phyloP scores from a whole-genome alignment of 2,797 vertebrate species.

The Squalus acanthias region DNA sequence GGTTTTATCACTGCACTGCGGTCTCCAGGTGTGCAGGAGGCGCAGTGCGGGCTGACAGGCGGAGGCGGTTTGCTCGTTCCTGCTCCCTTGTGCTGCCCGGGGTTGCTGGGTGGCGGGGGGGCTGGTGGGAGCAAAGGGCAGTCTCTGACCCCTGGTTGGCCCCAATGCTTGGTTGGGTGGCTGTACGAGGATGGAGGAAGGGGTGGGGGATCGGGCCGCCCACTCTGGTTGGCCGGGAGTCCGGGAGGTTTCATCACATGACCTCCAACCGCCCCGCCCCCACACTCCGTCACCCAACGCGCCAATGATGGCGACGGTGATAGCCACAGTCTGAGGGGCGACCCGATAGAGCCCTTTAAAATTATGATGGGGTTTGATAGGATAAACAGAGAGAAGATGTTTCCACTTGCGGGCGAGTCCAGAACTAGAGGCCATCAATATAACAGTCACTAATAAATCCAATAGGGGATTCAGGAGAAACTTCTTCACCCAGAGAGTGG shows the following conservation, averaged over 20 bases:
- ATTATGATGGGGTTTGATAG: too few relatives aligned
- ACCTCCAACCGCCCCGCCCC: background rate
- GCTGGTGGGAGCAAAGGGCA: background rate
- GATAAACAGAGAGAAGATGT: too few relatives aligned
- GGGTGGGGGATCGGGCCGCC: too few relatives aligned
- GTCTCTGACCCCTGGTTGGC: background rate
- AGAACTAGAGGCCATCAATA: too few relatives aligned
- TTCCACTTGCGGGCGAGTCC: too few relatives aligned
- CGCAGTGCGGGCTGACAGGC: background rate
- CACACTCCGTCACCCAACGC: background rate
- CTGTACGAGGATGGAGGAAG: background rate
- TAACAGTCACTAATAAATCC: too few relatives aligned
- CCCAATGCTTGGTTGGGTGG: background rate
- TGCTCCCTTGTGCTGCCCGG: background rate
- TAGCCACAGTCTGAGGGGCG: too few relatives aligned
- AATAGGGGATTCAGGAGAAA: too few relatives aligned
- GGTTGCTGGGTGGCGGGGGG: too few relatives aligned
- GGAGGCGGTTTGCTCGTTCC: background rate
- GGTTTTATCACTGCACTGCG: background rate
- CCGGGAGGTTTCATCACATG: background rate
- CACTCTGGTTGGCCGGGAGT: background rate
- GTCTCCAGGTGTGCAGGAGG: background rate
- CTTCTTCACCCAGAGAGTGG: too few relatives aligned
- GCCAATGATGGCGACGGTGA: too few relatives aligned
- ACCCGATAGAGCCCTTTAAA: too few relatives aligned